phyloP scores from a whole-genome alignment of 2,797 vertebrate genomes.

The Danio tinwini region DNA sequence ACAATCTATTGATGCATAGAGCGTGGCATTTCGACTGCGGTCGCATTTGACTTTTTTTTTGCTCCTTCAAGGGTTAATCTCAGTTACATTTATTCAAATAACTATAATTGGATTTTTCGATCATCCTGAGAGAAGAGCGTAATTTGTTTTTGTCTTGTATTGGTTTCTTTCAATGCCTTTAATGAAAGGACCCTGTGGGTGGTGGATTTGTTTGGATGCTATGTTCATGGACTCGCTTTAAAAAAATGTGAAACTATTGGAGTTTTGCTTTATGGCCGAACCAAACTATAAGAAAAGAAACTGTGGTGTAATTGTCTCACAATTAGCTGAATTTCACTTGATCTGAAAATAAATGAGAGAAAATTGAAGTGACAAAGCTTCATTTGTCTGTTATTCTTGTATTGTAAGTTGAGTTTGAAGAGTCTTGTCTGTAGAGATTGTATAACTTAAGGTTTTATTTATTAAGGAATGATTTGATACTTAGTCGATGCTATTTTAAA shows the following conservation, averaged over 20 bases:
- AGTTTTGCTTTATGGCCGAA: conserved; percentile 3
- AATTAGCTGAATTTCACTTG: conserved; percentile 8
- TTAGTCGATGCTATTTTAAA: background rate
- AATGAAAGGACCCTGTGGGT: conserved; percentile 31
- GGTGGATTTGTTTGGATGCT: conserved; percentile 27
- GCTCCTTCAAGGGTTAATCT: conserved; percentile 20
- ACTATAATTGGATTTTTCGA: conserved; percentile 26
- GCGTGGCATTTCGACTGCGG: conserved; percentile 44
- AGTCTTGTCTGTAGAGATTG: background rate
- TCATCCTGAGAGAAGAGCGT: conserved; percentile 28
- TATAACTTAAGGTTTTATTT: background rate
- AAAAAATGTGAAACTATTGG: conserved; percentile 14
- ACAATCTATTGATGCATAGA: conserved; percentile 49
- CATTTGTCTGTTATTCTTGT: background rate
- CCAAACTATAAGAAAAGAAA: conserved; percentile 16
- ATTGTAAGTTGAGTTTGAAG: background rate
- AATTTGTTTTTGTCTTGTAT: conserved; percentile 49
- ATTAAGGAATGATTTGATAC: background rate
- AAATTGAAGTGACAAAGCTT: background rate
- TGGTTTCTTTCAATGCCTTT: conserved; percentile 35
- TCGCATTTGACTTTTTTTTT: conserved; percentile 5
- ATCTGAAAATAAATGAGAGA: background rate
- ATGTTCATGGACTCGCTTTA: conserved; percentile 2
- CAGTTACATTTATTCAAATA: conserved; percentile 37
- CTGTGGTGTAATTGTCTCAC: conserved; percentile 2